phyloP scores from a whole-genome alignment of 2,888 invertebrate species.

The Luffia ferchaultella region DNA sequence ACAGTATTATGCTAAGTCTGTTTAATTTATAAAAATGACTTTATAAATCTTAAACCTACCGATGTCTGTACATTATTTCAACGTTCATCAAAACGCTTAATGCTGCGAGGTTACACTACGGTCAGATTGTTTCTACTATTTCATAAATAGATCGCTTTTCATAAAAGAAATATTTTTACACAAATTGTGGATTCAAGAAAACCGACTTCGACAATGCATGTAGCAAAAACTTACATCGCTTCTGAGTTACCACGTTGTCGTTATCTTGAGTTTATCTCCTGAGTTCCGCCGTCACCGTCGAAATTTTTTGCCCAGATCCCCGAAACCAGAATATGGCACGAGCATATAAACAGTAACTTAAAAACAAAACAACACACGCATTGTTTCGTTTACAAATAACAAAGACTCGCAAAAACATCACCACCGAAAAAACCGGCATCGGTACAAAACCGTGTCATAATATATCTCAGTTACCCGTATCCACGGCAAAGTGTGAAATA shows the following conservation, averaged over 20 bases:
- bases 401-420: conserved; percentile 45
- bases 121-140: too few species aligned
- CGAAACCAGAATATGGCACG: conserved; percentile 23
- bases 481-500: conserved; percentile 55
- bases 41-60: too few species aligned
- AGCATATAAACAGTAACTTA: conserved; percentile 6
- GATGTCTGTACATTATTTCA: too few species aligned
- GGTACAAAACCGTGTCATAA: conserved; percentile 44
- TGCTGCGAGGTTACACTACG: too few species aligned
- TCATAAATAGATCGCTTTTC: too few species aligned
- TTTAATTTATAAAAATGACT: too few species aligned
- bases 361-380: conserved; percentile 28
- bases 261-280: conserved; percentile 23
- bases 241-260: conserved; percentile 17
- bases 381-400: conserved; percentile 58
- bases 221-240: conserved; percentile 17
- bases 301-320: conserved; percentile 23
- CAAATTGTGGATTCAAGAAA: too few species aligned
- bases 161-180: too few species aligned
- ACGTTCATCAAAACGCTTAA: too few species aligned
- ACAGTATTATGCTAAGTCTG: too few species aligned
- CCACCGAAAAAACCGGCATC: conserved; percentile 36
- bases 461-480: conserved; percentile 44
- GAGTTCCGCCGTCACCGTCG: conserved; percentile 17
- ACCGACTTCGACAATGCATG: not conserved